Conservation (phyloP, 2,113 vertebrate species). For the Pristiophorus japonicus region DNA sequence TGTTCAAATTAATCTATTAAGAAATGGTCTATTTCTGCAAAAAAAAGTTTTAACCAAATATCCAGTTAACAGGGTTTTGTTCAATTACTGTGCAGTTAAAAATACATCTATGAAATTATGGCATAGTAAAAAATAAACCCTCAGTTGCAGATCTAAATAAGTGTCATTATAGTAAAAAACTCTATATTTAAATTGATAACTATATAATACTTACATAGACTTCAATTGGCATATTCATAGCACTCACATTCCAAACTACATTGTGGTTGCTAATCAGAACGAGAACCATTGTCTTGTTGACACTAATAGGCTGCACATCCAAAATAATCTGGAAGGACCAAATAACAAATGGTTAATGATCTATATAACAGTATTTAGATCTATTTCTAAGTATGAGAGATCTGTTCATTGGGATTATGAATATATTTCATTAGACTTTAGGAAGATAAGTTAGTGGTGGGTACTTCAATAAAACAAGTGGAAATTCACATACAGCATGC, state of each 20-base stretch:
- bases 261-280: not conserved
- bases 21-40: not conserved
- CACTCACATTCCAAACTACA: not conserved
- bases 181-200: not conserved
- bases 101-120: not conserved
- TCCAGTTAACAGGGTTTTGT: not conserved
- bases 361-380: not conserved
- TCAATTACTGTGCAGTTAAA: not conserved
- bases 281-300: not conserved
- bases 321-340: not conserved
- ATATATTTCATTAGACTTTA: not conserved
- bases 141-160: not conserved
- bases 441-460: not conserved
- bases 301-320: not conserved
- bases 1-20: not conserved
- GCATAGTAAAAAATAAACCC: not conserved
- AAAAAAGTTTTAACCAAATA: not conserved
- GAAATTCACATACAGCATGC: not conserved
- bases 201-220: conserved; percentile 13
- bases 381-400: not conserved
- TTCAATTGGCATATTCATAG: not conserved
- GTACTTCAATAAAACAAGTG: not conserved
- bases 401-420: not conserved
- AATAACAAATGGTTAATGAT: not conserved
- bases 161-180: not conserved